Evolutionary conservation across 1,140 invertebrate genomes (phyloP).

Genomic region (Atta texana): DNA sequence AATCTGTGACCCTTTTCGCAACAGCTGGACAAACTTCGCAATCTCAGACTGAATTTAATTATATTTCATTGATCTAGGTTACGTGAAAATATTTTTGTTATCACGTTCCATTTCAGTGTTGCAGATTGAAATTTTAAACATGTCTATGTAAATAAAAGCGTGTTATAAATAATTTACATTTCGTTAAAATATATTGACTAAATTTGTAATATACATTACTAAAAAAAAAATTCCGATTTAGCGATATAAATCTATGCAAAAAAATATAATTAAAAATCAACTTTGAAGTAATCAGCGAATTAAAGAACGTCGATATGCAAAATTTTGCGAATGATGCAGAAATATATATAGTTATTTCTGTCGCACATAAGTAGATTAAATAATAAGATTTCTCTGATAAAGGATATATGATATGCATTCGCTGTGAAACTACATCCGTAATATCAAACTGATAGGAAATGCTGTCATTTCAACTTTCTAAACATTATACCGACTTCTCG

Average conservation of each 20-base stretch:
- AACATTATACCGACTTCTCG: conserved; percentile 1
- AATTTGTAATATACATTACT: neutral
- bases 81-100: conserved; percentile 13
- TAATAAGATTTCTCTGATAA: conserved; percentile 17
- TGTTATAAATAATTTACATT: neutral
- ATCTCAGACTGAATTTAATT: conserved; percentile 5
- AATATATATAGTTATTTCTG: neutral
- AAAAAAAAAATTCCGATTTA: neutral
- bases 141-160: neutral
- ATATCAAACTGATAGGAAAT: neutral
- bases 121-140: conserved; percentile 4
- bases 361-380: neutral
- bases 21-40: conserved; percentile 25
- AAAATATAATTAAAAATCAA: neutral
- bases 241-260: neutral
- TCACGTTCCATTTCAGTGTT: neutral
- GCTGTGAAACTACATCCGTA: neutral
- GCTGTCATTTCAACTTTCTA: neutral
- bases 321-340: neutral
- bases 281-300: neutral
- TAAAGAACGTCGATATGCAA: neutral
- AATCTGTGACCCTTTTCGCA: neutral
- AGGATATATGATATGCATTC: conserved; percentile 1
- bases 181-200: neutral
- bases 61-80: conserved; percentile 12